Evolutionary conservation across 2,797 vertebrate genomes (phyloP).

Genomic region (Sparus aurata): DNA sequence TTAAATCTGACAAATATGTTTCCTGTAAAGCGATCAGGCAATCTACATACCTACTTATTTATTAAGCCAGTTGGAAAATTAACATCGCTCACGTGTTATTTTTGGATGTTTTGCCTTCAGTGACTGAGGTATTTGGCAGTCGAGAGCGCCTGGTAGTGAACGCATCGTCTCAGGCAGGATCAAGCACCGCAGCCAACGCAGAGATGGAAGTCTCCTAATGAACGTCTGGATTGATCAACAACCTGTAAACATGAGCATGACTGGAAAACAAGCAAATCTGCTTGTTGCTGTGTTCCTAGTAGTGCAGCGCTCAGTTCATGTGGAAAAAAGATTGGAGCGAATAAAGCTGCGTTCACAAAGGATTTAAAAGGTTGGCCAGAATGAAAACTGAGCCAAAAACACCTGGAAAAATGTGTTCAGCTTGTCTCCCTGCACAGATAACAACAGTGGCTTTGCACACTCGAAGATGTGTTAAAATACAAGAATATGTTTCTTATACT

Average conservation of each 20-base stretch:
- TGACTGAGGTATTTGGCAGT: constrained; percentile 91
- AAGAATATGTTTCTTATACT: constrained; percentile 17
- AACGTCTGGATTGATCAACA: background rate
- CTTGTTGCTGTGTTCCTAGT: constrained; percentile 5
- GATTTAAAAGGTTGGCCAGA: background rate
- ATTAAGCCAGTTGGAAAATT: background rate
- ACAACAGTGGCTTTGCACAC: background rate
- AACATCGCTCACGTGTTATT: background rate
- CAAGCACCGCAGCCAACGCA: constrained; percentile 72
- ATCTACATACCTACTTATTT: background rate
- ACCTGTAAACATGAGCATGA: constrained; percentile 35
- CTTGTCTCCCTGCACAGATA: constrained; percentile 11
- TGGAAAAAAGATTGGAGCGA: background rate
- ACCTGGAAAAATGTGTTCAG: constrained; percentile 8
- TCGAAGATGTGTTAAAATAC: constrained; percentile 11
- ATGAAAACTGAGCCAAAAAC: background rate
- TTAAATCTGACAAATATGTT: background rate
- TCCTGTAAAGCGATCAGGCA: background rate
- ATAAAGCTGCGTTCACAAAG: constrained; percentile 4
- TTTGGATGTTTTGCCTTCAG: constrained; percentile 77
- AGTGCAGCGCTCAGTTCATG: background rate
- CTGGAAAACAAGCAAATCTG: constrained; percentile 21
- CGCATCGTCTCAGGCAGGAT: constrained; percentile 67
- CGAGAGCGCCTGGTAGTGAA: constrained; percentile 88
- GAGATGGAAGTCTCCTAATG: constrained; percentile 88